Base-by-base conservation (phyloP, 2,113 vertebrate genomes). In the Rynchops niger region DNA sequence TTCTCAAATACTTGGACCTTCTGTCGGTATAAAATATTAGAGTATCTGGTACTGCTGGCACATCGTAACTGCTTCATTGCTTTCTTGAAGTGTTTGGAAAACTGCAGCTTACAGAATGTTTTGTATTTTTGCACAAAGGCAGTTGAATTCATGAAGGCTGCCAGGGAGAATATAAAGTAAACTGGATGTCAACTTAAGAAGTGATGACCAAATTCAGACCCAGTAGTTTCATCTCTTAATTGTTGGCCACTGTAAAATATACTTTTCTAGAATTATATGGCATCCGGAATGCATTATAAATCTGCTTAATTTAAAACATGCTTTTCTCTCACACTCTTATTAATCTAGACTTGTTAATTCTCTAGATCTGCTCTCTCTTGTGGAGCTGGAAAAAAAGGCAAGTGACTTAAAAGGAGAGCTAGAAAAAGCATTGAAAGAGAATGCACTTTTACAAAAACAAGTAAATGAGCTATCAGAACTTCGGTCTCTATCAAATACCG, bases 351-450 rank as follows among this genome's bases (percentile, higher is more conserved):
- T 92, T 96, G 21, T 42, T 58, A 16, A 69, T 69, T 87, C 12
- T 78, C 25, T 94, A 98, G 98, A 97, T 80, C 78, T 96, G 50
- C 56, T 96, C 5, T 97, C 52, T 83, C 93, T 90, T 63, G 23
- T 98, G 78, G 98, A 98, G 36, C 93, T 99, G 63, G 98, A 99
- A 93, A 98, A 96, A 92, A 98, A 91, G 1, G 92, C 98, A 42
- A 82, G 83, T 13, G 96, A 95, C 17, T 97, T 99, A 52, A 98
- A 98, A 76, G 98, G 96, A 94, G 98, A 99, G 63, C 88, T 99
- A 71, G 96, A 97, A 42, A 97, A 97, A 69, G 95, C 95, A 86
- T 63, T 79, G 45, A 94, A 98, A 93, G 98, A 97, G 78, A 98
- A 98, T 29, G 30, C 29, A 36, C 11, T 77, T 85, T 95, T 99